Evolutionary conservation across 2,797 vertebrate genomes (phyloP), one percentile per base, ranked within the genome.

Genomic region (Acipenser transmontanus): DNA sequence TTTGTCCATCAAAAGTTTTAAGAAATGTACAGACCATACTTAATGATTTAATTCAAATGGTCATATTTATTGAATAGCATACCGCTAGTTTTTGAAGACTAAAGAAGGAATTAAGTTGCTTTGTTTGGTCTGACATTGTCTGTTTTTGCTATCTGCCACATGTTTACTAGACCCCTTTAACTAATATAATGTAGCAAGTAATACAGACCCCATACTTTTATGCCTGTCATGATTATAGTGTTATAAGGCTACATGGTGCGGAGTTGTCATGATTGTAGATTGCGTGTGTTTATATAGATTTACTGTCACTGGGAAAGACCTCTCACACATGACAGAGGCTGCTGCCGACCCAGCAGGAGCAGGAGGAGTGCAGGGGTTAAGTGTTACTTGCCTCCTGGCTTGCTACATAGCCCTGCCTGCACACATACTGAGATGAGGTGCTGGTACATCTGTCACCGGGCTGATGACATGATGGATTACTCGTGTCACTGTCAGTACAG

Each of bases 391-490:
- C 84, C 84, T 85, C 79, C 82, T 85, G 82, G 83, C 84, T 81
- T 4, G 68, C 81, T 79, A 87, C 81, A 82, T 59, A 75, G 84
- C 85, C 82, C 80, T 78, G 79, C 75, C 69, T 76, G 74, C 81
- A 79, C 82, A 84, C 83, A 86, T 82, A 84, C 80, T 81, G 80
- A 74, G 78, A 85, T 74, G 82, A 87, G 82, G 84, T 79, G 78
- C 80, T 61, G 80, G 73, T 77, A 77, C 82, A 86, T 87, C 87
- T 78, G 77, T 89, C 85, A 84, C 73, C 6, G 54, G 70, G 77
- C 84, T 78, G 92, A 90, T 88, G 91, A 91, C 92, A 91, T 88
- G 91, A 92, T 88, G 91, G 88, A 93, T 91, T 83, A 87, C 84
- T 80, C 69, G 67, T 89, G 91, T 93, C 92, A 89, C 81, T 89